Evolutionary conservation across 2,888 invertebrate species (phyloP), one percentile per base, ranked within the genome.

Genomic region (Apodemia mormo): DNA sequence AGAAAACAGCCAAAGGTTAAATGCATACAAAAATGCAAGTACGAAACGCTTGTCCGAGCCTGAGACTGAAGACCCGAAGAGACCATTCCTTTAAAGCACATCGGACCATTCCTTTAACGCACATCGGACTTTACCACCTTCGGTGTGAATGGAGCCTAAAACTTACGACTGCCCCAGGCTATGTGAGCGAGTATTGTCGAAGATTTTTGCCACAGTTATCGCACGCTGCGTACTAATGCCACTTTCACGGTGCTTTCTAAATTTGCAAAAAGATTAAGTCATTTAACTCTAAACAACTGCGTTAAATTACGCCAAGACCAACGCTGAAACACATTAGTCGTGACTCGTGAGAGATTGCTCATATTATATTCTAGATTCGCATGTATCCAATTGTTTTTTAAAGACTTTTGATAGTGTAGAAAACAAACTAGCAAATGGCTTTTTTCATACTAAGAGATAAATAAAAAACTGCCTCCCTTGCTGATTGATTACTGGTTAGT

Each of bases 171-270:
- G 84, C 87, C 85, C 49, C 70, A 71, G 82, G 86, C 83, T 76
- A 76, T 77, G 7, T 49, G 49, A 76, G 80, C 80, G 79, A 76
- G 81, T 80, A 85, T 84, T 85, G 85, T 84, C 76, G 80, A 76
- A 79, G 80, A 87, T 88, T 88, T 88, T 88, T 86, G 85, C 87
- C 81, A 84, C 83, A 87, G 82, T 84, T 88, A 87, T 85, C 82
- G 79, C 79, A 80, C 72, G 78, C 77, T 77, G 78, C 85, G 84
- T 83, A 81, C 83, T 77, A 75, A 73, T 80, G 77, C 84, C 79
- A 82, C 88, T 88, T 88, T 88, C 87, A 81, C 82, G 79, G 78
- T 77, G 82, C 88, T 89, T 89, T 89, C 90, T 89, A 89, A 88
- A 88, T 87, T 81, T 82, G 73, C 78, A 76, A 78, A 82, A 85